phyloP scores from a whole-genome alignment of 1,140 invertebrate species.

The Zaprionus ornatus region DNA sequence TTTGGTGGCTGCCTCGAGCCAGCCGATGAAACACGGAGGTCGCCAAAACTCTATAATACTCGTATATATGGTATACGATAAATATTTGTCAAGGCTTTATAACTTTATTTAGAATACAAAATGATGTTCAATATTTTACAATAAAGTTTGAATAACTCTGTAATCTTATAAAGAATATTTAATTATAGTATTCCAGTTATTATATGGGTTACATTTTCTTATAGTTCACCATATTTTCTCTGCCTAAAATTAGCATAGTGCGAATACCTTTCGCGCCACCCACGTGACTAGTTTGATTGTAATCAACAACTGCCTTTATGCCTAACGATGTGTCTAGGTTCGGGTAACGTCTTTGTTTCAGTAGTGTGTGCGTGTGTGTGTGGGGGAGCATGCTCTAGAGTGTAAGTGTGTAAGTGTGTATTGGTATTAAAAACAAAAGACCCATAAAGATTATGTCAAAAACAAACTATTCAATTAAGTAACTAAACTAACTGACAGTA shows the following conservation, averaged over 20 bases:
- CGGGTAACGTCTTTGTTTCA: slow-evolving; percentile 63
- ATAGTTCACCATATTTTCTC: no score
- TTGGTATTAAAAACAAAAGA: slow-evolving; percentile 75
- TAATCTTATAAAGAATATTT: no score
- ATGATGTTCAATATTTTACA: no score
- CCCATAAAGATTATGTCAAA: slow-evolving; percentile 82
- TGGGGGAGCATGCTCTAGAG: background rate
- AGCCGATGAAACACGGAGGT: no score
- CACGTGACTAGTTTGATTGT: slow-evolving; percentile 55
- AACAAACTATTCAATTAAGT: slow-evolving; percentile 82
- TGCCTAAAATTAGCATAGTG: background rate
- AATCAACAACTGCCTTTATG: slow-evolving; percentile 66
- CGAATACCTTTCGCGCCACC: slow-evolving; percentile 46
- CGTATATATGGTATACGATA: no score
- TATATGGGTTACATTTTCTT: no score
- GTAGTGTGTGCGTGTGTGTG: slow-evolving; percentile 6
- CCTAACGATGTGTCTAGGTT: slow-evolving; percentile 63
- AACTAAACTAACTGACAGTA: slow-evolving; percentile 80
- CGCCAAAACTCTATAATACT: no score
- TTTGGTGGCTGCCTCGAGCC: no score
- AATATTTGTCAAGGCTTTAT: no score
- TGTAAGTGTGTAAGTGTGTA: slow-evolving; percentile 42
- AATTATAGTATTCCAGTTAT: no score
- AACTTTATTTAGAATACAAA: no score
- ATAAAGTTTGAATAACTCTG: no score